Evolutionary conservation across 2,797 vertebrate species (phyloP).

Genomic region (Thamnophis elegans): DNA sequence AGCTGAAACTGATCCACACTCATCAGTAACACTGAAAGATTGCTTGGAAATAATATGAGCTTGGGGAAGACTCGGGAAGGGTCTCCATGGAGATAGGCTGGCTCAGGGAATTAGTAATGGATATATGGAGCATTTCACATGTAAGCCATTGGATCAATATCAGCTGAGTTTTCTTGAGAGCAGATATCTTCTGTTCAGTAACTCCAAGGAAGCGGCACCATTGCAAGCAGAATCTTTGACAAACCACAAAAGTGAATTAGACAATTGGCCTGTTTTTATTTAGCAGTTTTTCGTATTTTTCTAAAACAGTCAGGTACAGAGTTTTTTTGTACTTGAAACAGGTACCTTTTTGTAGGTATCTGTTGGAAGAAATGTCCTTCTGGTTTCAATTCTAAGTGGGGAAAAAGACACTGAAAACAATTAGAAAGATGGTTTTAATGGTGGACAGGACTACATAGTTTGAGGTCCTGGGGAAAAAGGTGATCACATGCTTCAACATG

Average conservation of each 20-base stretch:
- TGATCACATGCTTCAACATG: too few species aligned
- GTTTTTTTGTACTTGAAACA: background rate
- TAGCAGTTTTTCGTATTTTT: background rate
- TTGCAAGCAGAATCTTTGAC: background rate
- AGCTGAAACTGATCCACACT: background rate
- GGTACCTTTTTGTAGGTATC: background rate
- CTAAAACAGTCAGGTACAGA: background rate
- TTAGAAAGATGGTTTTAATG: too few species aligned
- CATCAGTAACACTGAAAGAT: slow-evolving; percentile 2
- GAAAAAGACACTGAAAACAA: too few species aligned
- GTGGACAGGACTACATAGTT: too few species aligned
- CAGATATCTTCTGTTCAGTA: background rate
- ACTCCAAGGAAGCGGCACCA: background rate
- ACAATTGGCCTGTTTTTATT: background rate
- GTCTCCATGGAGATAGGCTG: background rate
- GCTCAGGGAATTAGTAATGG: slow-evolving; percentile 12
- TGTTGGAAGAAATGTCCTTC: too few species aligned
- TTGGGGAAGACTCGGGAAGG: background rate
- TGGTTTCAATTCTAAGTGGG: too few species aligned
- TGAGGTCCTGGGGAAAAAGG: too few species aligned
- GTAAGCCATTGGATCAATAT: background rate
- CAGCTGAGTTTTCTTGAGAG: background rate
- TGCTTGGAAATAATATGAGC: background rate
- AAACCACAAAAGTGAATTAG: background rate
- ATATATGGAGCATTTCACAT: background rate